Conservation (phyloP, 2,797 vertebrate species). For the Neopelma chrysocephalum region DNA sequence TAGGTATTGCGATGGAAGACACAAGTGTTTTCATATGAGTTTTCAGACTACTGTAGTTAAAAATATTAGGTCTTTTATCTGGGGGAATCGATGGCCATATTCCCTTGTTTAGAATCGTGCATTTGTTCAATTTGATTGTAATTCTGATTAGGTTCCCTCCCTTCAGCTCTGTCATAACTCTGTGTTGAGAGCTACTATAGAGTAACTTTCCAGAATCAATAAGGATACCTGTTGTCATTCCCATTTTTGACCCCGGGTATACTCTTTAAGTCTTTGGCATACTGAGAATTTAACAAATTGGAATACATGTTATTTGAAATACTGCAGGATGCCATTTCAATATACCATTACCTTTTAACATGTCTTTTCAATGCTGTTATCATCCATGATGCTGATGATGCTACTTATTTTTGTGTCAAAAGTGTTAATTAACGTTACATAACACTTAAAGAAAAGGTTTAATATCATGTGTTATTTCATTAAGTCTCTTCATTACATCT, state of each 20-base stretch:
- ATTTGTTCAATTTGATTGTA: background rate
- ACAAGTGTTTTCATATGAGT: background rate
- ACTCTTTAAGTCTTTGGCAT: background rate
- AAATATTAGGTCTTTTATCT: background rate
- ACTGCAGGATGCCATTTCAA: background rate
- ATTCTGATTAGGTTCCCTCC: background rate
- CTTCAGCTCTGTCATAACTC: background rate
- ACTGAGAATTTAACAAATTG: background rate
- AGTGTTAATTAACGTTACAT: background rate
- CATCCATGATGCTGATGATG: background rate
- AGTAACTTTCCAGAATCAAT: background rate
- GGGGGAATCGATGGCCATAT: background rate
- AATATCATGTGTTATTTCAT: background rate
- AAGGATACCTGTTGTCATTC: background rate
- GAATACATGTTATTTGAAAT: background rate
- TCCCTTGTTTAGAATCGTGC: background rate
- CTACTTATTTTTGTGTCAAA: background rate
- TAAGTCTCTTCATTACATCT: background rate
- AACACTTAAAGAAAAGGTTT: background rate
- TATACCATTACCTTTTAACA: background rate
- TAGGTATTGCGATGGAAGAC: background rate
- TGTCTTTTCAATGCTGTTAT: background rate
- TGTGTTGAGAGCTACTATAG: background rate
- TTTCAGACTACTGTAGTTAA: background rate
- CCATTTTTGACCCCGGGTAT: background rate